Evolutionary conservation across 2,888 invertebrate genomes (phyloP).

Genomic region (Ligdia adustata): DNA sequence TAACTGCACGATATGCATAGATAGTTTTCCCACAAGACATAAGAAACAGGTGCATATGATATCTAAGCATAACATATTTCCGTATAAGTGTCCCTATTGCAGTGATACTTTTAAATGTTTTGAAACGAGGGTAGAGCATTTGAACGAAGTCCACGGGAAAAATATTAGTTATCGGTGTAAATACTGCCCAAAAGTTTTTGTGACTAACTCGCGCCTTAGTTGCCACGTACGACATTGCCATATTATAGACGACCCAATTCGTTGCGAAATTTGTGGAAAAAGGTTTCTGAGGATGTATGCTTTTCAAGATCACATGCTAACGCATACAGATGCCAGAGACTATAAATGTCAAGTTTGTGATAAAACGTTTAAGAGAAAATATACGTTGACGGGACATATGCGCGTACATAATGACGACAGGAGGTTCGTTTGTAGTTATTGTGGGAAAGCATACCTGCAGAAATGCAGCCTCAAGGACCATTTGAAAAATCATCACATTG

Average conservation of each 20-base stretch:
- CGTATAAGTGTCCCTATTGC: conserved; percentile 32
- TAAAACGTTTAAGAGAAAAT: conserved; percentile 30
- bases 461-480: conserved; percentile 44
- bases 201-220: too few species aligned
- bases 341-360: conserved; percentile 37
- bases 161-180: conserved; percentile 19
- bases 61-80: conserved; percentile 49
- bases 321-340: conserved; percentile 59
- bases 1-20: not conserved
- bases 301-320: conserved; percentile 71
- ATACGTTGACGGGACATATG: conserved; percentile 36
- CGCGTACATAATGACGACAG: conserved; percentile 20
- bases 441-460: conserved; percentile 60
- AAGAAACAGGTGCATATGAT: conserved; percentile 54
- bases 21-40: conserved; percentile 48
- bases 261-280: too few species aligned
- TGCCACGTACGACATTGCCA: too few species aligned
- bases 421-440: conserved; percentile 40
- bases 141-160: conserved; percentile 20
- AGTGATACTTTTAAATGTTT: conserved; percentile 16
- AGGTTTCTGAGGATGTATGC: too few species aligned
- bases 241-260: too few species aligned
- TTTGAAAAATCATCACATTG: conserved; percentile 38
- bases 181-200: too few species aligned
- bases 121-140: conserved; percentile 9